Evolutionary conservation across 2,888 invertebrate genomes (phyloP).

Genomic region (Lithophane leautieri): DNA sequence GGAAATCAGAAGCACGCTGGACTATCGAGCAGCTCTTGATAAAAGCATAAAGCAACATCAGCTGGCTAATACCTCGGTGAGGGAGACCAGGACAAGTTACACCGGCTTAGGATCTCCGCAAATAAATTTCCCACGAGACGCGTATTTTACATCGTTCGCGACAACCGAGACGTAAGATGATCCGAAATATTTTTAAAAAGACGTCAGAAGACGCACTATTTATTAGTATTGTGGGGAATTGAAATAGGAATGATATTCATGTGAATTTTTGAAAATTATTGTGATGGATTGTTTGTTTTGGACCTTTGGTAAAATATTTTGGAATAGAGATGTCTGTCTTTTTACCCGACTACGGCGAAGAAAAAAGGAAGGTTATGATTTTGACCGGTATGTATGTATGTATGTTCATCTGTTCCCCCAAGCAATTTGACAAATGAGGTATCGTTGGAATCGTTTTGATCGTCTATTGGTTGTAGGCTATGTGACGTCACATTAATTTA

Average conservation of each 20-base stretch:
- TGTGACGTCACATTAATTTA: too few species aligned
- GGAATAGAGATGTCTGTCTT: background rate
- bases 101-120: slow-evolving; percentile 81
- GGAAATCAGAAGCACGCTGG: slow-evolving; percentile 59
- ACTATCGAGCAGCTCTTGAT: slow-evolving; percentile 61
- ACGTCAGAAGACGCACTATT: slow-evolving; percentile 65
- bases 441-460: too few species aligned
- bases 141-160: slow-evolving; percentile 81
- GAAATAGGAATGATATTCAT: slow-evolving; percentile 42
- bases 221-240: slow-evolving; percentile 71
- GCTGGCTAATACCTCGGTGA: slow-evolving; percentile 64
- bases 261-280: slow-evolving; percentile 8
- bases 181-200: slow-evolving; percentile 80
- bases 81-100: slow-evolving; percentile 83
- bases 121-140: slow-evolving; percentile 87
- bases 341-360: too few species aligned
- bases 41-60: slow-evolving; percentile 62
- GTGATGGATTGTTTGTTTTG: slow-evolving; percentile 1
- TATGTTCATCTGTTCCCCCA: too few species aligned
- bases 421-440: too few species aligned
- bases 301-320: background rate
- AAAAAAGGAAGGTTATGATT: too few species aligned
- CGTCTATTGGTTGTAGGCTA: too few species aligned
- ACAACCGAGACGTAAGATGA: slow-evolving; percentile 77
- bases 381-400: too few species aligned